phyloP scores from a whole-genome alignment of 2,113 vertebrate genomes.

The Phalacrocorax pelagicus region DNA sequence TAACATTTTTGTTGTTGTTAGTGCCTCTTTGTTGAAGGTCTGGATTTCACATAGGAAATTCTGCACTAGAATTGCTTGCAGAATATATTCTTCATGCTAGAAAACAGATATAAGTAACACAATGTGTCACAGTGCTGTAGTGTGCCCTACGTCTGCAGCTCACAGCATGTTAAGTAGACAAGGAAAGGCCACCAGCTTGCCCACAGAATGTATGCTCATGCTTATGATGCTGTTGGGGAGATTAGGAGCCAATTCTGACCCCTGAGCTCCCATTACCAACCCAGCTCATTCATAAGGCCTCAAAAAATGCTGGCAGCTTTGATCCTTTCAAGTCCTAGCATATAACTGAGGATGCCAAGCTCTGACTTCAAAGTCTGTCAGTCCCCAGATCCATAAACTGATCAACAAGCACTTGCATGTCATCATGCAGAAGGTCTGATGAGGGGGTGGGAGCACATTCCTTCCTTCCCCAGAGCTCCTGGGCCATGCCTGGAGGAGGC shows the following conservation, averaged over 20 bases:
- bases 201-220: neutral
- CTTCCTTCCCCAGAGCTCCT: slow-evolving; percentile 23
- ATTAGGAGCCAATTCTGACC: slow-evolving; percentile 7
- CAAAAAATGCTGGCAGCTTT: slow-evolving; percentile 38
- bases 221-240: neutral
- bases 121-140: neutral
- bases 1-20: neutral
- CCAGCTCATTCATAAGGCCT: neutral
- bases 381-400: slow-evolving; percentile 42
- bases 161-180: neutral
- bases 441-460: slow-evolving; percentile 15
- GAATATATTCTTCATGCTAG: neutral
- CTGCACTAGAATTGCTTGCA: neutral
- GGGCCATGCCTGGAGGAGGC: neutral
- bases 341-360: slow-evolving; percentile 29
- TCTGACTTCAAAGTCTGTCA: slow-evolving; percentile 54
- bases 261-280: neutral
- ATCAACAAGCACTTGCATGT: slow-evolving; percentile 48
- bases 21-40: neutral
- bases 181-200: slow-evolving; percentile 32
- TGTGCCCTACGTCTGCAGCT: neutral
- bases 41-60: neutral
- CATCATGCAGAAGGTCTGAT: slow-evolving; percentile 16
- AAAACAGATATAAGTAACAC: neutral
- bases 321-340: slow-evolving; percentile 29